These are phyloP conservation scores for Oxyteleia sp. DNA, from an alignment of 2,888 invertebrate species.

Conservation along the genomic window DNA sequence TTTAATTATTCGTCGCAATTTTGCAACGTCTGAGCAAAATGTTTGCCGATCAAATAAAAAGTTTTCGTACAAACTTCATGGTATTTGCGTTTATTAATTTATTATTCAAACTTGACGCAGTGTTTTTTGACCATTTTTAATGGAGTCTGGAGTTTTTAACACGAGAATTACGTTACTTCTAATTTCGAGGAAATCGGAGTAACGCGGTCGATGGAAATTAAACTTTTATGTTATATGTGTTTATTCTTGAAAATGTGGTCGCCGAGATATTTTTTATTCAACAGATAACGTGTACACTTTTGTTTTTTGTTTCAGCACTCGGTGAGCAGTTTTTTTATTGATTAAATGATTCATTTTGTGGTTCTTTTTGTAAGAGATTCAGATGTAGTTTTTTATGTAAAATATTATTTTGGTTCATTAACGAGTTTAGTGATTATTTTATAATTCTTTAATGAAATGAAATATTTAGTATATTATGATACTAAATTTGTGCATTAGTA, in stretches of 20 bases:
- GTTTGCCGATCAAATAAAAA: conserved; percentile 26
- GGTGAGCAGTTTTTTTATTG: background rate
- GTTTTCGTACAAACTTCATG: background rate
- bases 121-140: background rate
- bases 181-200: background rate
- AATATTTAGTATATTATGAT: no score
- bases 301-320: background rate
- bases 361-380: no score
- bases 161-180: background rate
- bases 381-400: no score
- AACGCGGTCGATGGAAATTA: no score
- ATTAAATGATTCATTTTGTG: no score
- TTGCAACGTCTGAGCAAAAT: conserved; percentile 9
- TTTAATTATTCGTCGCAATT: conserved; percentile 6
- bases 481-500: no score
- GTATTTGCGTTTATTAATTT: conserved; percentile 10
- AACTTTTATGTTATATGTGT: background rate
- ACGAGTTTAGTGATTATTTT: no score
- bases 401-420: no score
- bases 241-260: background rate
- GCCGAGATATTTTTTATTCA: no score
- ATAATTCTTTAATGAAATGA: no score
- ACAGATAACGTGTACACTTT: no score
- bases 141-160: background rate
- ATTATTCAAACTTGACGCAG: conserved; percentile 1